Evolutionary conservation across 2,888 invertebrate species (phyloP).

Genomic region (Chesias legatella): DNA sequence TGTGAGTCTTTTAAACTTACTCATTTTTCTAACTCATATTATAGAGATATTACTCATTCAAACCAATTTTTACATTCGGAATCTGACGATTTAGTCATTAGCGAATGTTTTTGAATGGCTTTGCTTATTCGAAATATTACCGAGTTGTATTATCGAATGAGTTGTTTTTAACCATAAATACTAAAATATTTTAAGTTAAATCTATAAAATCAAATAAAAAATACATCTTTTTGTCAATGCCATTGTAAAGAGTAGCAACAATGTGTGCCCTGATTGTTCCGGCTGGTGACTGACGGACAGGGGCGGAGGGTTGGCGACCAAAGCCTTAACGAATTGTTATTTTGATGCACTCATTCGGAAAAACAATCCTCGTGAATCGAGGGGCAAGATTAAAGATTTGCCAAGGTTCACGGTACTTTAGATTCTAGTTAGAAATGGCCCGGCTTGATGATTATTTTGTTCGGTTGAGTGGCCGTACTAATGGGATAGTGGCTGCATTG

Average conservation of each 20-base stretch:
- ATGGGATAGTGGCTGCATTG: too few species aligned
- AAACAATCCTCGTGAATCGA: conserved; percentile 69
- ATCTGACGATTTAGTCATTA: too few species aligned
- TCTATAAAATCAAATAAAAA: too few species aligned
- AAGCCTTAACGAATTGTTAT: conserved; percentile 71
- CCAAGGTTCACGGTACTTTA: conserved; percentile 55
- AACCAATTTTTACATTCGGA: too few species aligned
- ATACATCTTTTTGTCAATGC: conserved; percentile 6
- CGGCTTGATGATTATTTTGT: conserved; percentile 21
- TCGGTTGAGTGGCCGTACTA: conserved; percentile 1
- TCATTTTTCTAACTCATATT: too few species aligned
- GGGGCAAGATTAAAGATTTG: conserved; percentile 69
- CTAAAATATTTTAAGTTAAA: too few species aligned
- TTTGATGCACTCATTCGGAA: conserved; percentile 75
- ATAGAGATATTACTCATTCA: too few species aligned
- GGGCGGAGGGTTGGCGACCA: conserved; percentile 51
- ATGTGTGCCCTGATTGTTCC: conserved; percentile 25
- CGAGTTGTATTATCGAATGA: too few species aligned
- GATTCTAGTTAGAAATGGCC: conserved; percentile 35
- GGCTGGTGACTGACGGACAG: conserved; percentile 32
- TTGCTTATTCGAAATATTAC: too few species aligned
- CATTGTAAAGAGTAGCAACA: conserved; percentile 16
- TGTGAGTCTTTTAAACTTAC: too few species aligned
- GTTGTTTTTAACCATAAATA: too few species aligned
- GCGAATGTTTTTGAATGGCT: too few species aligned